Conservation (phyloP, 2,888 invertebrate genomes). For the Hypomecis atomaria region DNA sequence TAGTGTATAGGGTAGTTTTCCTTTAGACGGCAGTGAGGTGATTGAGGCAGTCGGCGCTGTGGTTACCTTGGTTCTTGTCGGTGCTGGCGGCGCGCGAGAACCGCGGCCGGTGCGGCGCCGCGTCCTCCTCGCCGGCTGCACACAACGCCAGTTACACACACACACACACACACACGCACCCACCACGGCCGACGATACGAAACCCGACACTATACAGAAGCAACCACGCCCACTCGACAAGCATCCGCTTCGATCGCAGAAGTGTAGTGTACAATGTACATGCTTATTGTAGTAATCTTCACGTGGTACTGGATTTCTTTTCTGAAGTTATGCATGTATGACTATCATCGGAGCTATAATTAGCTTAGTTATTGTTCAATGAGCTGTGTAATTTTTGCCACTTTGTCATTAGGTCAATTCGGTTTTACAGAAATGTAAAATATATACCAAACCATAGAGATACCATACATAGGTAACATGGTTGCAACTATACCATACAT, state of each 20-base stretch:
- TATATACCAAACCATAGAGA: too few relatives aligned
- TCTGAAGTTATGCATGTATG: too few relatives aligned
- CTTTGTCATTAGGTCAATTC: too few relatives aligned
- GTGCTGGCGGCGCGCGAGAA: constrained; percentile 82
- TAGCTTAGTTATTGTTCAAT: too few relatives aligned
- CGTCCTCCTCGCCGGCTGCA: constrained; percentile 70
- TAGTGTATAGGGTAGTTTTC: neutral
- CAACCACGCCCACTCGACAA: constrained; percentile 40
- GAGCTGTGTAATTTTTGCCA: too few relatives aligned
- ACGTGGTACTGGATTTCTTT: too few relatives aligned
- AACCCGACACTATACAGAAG: constrained; percentile 46
- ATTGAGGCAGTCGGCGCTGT: constrained; percentile 40
- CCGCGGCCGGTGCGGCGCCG: constrained; percentile 77
- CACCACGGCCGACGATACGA: constrained; percentile 35
- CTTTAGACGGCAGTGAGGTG: neutral
- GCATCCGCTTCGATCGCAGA: neutral
- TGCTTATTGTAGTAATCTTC: too few relatives aligned
- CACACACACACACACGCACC: constrained; percentile 41
- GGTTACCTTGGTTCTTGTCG: constrained; percentile 79
- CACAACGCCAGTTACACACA: constrained; percentile 52
- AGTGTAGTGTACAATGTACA: too few relatives aligned
- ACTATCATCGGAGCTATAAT: too few relatives aligned
- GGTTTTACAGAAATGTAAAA: too few relatives aligned
- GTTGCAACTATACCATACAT: too few relatives aligned
- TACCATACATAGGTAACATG: too few relatives aligned